Evolutionary conservation across 2,797 vertebrate genomes (phyloP).

Genomic region (Erpetoichthys calabaricus): DNA sequence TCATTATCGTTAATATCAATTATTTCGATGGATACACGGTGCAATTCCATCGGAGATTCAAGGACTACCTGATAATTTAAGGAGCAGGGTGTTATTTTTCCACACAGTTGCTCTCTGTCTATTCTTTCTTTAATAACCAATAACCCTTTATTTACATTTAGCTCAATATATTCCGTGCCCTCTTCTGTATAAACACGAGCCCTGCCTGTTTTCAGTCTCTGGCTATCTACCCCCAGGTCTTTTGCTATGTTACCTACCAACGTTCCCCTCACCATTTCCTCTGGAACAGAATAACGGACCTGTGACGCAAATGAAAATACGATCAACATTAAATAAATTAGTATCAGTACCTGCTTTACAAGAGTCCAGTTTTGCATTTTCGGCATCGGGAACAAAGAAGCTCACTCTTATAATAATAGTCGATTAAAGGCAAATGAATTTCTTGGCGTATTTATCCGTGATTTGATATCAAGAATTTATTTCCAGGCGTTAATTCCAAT

Average conservation of each 20-base stretch:
- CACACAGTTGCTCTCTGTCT: conserved; percentile 52
- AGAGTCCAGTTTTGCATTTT: no score
- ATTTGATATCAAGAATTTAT: no score
- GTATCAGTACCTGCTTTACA: no score
- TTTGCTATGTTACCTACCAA: conserved; percentile 7
- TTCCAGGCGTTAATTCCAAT: no score
- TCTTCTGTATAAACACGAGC: conserved; percentile 40
- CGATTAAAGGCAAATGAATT: no score
- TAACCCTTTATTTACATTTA: conserved; percentile 57
- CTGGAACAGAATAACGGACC: conserved; percentile 23
- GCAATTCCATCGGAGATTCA: conserved; percentile 41
- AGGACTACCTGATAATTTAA: conserved; percentile 42
- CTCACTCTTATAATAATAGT: no score
- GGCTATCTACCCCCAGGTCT: conserved; percentile 7
- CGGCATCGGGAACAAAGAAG: no score
- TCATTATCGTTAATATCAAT: conserved; percentile 43
- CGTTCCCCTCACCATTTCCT: conserved; percentile 28
- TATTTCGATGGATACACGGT: conserved; percentile 38
- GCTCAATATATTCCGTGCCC: conserved; percentile 52
- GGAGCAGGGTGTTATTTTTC: conserved; percentile 36
- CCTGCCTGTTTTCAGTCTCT: conserved; percentile 24
- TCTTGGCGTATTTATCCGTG: no score
- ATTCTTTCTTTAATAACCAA: conserved; percentile 51
- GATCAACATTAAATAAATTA: no score
- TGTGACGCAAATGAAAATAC: no score